Conservation (phyloP, 2,888 invertebrate genomes). For the Eulithis testata region DNA sequence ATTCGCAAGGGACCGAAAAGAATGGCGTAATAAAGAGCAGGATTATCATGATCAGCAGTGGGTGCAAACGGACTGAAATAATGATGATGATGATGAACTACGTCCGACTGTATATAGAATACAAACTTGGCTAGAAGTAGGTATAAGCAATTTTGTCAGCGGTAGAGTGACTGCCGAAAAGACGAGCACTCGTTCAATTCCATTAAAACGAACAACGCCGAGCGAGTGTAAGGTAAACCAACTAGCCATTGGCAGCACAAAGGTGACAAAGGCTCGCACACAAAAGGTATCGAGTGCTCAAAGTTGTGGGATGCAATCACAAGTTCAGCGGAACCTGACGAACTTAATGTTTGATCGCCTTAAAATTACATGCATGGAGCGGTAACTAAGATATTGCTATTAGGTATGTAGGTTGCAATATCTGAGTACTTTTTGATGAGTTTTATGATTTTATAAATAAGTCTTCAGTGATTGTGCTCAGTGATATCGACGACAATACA, state of each 20-base stretch:
- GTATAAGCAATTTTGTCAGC: background rate
- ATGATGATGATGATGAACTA: no score
- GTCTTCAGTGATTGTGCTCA: no score
- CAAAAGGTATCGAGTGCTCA: conserved; percentile 70
- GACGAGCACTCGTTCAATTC: conserved; percentile 40
- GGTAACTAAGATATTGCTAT: background rate
- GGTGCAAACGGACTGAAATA: no score
- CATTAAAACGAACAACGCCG: conserved; percentile 49
- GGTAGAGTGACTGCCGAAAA: conserved; percentile 22
- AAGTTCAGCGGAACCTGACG: conserved; percentile 62
- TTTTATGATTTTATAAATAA: no score
- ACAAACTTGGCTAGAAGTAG: no score
- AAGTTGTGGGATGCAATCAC: conserved; percentile 75
- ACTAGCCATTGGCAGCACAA: conserved; percentile 47
- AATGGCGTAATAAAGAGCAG: no score
- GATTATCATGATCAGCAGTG: no score
- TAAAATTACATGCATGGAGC: conserved; percentile 48
- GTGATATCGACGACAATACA: no score
- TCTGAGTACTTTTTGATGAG: no score
- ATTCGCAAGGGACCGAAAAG: no score
- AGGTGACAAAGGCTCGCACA: conserved; percentile 64
- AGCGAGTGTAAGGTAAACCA: conserved; percentile 67
- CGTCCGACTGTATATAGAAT: no score
- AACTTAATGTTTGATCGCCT: conserved; percentile 62
- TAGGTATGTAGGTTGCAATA: background rate